These are phyloP conservation scores for Pristionchus exspectatus DNA, from an alignment of 2,888 invertebrate species.

Conservation along the genomic window DNA sequence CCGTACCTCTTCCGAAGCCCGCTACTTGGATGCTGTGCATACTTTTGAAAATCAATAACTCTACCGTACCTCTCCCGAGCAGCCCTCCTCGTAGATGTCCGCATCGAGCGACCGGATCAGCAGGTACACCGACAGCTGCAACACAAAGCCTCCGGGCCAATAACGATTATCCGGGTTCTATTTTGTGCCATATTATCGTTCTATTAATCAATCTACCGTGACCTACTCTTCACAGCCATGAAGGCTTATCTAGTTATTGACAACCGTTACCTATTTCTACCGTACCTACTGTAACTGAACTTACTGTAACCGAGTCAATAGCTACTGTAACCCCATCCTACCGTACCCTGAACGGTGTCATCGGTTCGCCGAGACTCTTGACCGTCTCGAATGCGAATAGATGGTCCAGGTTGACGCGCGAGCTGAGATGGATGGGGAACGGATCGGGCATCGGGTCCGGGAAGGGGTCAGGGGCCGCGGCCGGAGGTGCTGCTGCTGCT, in stretches of 20 bases:
- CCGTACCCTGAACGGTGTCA: slow-evolving; percentile 43
- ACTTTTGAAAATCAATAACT: neutral
- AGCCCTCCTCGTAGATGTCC: slow-evolving; percentile 30
- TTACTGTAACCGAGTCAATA: neutral
- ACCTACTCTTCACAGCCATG: no score
- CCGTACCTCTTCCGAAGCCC: neutral
- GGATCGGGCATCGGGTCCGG: neutral
- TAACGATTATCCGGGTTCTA: no score
- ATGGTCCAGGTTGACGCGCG: slow-evolving; percentile 38
- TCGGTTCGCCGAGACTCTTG: slow-evolving; percentile 37
- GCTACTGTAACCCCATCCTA: neutral
- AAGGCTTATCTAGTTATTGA: no score
- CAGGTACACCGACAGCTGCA: slow-evolving; percentile 44
- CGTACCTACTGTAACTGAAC: neutral
- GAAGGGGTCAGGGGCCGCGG: neutral
- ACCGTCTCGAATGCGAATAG: slow-evolving; percentile 44
- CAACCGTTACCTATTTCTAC: no score
- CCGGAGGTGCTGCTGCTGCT: neutral
- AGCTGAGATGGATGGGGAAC: slow-evolving; percentile 5
- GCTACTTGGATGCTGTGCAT: neutral
- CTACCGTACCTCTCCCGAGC: slow-evolving; percentile 31
- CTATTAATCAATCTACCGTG: no score
- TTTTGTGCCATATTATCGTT: no score
- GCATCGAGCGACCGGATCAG: slow-evolving; percentile 46
- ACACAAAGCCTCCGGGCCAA: neutral